These are phyloP conservation scores for Australoheros scitulus DNA, from an alignment of 2,113 vertebrate genomes.

Conservation along the genomic window DNA sequence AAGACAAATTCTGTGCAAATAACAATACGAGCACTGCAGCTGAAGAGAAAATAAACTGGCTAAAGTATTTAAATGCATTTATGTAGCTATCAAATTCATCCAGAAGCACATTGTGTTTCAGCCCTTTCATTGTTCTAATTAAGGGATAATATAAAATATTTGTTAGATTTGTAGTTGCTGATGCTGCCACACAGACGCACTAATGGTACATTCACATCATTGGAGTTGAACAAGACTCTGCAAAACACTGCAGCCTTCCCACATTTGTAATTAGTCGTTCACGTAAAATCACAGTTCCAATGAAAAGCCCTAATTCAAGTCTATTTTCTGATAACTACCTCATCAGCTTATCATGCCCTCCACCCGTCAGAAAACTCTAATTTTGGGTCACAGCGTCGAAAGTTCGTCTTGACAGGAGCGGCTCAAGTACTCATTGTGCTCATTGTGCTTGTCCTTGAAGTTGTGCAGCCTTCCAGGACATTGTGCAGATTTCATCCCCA, in stretches of 20 bases:
- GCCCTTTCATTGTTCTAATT: not conserved
- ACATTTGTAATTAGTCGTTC: slow-evolving; percentile 40
- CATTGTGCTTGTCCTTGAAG: slow-evolving; percentile 62
- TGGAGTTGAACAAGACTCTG: not conserved
- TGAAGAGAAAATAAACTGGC: not conserved
- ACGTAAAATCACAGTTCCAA: slow-evolving; percentile 35
- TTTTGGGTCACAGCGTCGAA: slow-evolving; percentile 33
- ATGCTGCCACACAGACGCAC: not conserved
- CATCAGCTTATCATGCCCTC: slow-evolving; percentile 52
- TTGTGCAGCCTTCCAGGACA: slow-evolving; percentile 63
- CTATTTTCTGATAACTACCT: slow-evolving; percentile 65
- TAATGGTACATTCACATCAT: not conserved
- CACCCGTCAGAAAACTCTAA: slow-evolving; percentile 26
- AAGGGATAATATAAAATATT: not conserved
- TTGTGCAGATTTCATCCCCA: slow-evolving; percentile 57
- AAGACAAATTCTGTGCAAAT: not conserved
- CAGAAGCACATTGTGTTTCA: not conserved
- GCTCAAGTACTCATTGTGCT: slow-evolving; percentile 31
- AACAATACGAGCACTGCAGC: not conserved
- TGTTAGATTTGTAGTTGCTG: not conserved
- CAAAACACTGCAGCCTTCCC: slow-evolving; percentile 21
- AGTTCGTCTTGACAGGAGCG: slow-evolving; percentile 31
- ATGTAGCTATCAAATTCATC: not conserved
- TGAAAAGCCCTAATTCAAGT: slow-evolving; percentile 50
- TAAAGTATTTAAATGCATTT: not conserved